Conservation (phyloP, 2,888 invertebrate species). For the Drosophila gaucha region DNA sequence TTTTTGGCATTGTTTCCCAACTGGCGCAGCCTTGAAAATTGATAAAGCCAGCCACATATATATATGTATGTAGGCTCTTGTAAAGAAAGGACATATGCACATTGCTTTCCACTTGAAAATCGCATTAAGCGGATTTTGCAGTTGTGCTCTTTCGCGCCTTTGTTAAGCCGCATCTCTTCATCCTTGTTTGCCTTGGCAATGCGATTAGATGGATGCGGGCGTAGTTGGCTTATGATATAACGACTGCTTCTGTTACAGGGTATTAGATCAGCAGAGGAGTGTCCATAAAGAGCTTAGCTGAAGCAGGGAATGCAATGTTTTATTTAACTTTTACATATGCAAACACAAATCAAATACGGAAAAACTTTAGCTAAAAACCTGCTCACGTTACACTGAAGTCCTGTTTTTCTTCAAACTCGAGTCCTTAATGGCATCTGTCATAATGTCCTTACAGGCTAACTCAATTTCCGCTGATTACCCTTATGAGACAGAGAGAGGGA, state of each 20-base stretch:
- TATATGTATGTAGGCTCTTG: slow-evolving; percentile 2
- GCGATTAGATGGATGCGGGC: slow-evolving; percentile 46
- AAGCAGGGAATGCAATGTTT: neutral
- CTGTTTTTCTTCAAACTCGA: slow-evolving; percentile 12
- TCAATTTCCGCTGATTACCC: slow-evolving; percentile 75
- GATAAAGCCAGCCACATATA: slow-evolving; percentile 25
- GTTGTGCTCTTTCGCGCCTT: slow-evolving; percentile 50
- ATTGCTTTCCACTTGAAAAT: slow-evolving; percentile 74
- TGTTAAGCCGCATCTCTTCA: slow-evolving; percentile 44
- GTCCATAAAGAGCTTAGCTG: slow-evolving; percentile 4
- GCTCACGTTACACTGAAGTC: slow-evolving; percentile 29
- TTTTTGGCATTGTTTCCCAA: slow-evolving; percentile 63
- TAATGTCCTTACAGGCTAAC: slow-evolving; percentile 67
- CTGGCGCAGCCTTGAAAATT: slow-evolving; percentile 60
- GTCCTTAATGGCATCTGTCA: slow-evolving; percentile 47
- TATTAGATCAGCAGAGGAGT: slow-evolving; percentile 54
- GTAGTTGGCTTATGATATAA: slow-evolving; percentile 28
- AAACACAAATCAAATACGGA: slow-evolving; percentile 37
- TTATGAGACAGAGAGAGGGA: slow-evolving; percentile 43
- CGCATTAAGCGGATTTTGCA: slow-evolving; percentile 68
- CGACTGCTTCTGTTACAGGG: slow-evolving; percentile 22
- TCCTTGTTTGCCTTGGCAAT: slow-evolving; percentile 31
- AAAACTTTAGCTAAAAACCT: slow-evolving; percentile 36
- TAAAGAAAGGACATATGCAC: slow-evolving; percentile 41
- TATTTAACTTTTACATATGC: slow-evolving; percentile 23